Conservation (phyloP, 2,113 vertebrate species). For the Pontoporia blainvillei region DNA sequence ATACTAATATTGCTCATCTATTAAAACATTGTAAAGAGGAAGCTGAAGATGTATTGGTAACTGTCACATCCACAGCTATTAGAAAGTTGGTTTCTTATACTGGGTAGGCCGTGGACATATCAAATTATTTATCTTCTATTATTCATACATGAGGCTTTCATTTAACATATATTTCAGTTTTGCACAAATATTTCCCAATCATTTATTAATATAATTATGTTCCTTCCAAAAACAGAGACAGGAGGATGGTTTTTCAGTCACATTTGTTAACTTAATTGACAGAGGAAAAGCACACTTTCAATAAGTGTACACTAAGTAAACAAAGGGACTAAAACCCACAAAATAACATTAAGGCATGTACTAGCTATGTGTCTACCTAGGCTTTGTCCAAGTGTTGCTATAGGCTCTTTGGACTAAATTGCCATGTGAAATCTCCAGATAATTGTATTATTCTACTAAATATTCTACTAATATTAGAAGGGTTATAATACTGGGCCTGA, state of each 20-base stretch:
- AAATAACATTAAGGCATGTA: neutral
- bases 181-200: neutral
- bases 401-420: neutral
- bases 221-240: neutral
- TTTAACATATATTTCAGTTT: neutral
- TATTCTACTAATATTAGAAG: neutral
- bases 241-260: neutral
- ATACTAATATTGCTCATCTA: neutral
- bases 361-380: neutral
- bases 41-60: neutral
- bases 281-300: neutral
- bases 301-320: neutral
- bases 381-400: neutral
- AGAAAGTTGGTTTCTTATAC: neutral
- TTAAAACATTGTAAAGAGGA: slow-evolving; percentile 7
- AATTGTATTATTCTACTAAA: neutral
- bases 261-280: neutral
- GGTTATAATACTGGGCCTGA: neutral
- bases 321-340: neutral
- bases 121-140: neutral
- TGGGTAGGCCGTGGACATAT: neutral
- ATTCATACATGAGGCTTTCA: neutral
- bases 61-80: neutral
- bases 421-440: neutral
- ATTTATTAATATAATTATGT: neutral